Evolutionary conservation across 2,888 invertebrate genomes (phyloP).

Genomic region (Schrankia costaestrigalis): DNA sequence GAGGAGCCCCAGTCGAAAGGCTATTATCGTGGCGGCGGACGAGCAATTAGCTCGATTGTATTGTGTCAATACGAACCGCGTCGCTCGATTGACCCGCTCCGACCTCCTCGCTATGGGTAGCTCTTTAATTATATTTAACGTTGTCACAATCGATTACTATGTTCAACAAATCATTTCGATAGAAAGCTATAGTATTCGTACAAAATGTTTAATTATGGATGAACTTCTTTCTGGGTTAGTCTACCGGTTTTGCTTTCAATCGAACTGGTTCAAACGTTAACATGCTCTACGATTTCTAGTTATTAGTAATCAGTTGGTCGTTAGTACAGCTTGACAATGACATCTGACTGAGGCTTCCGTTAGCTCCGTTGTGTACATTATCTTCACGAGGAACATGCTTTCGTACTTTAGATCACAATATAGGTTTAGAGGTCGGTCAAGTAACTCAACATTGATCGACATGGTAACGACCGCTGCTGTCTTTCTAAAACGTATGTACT

Average conservation of each 20-base stretch:
- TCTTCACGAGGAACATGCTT: too few relatives aligned
- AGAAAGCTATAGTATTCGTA: too few relatives aligned
- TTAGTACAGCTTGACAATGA: constrained; percentile 22
- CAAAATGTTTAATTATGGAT: too few relatives aligned
- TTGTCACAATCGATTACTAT: constrained; percentile 34
- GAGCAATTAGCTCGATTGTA: constrained; percentile 52
- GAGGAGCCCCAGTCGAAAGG: constrained; percentile 23
- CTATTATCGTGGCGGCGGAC: constrained; percentile 38
- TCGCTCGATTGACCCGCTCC: constrained; percentile 51
- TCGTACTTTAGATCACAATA: constrained; percentile 59
- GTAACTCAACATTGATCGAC: constrained; percentile 55
- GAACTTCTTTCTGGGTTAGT: too few relatives aligned
- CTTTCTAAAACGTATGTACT: constrained; percentile 24
- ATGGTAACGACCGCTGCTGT: constrained; percentile 13
- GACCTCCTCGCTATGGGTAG: constrained; percentile 34
- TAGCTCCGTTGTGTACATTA: too few relatives aligned
- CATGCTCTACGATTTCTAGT: constrained; percentile 7
- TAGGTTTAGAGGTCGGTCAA: constrained; percentile 61
- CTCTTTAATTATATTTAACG: constrained; percentile 33
- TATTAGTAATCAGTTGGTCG: constrained; percentile 18
- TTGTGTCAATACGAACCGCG: constrained; percentile 38
- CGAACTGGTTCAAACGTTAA: constrained; percentile 24
- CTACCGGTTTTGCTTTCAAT: constrained; percentile 31
- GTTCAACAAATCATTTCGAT: constrained; percentile 11
- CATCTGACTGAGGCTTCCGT: constrained; percentile 16